phyloP scores from a whole-genome alignment of 2,888 invertebrate species.

The Julus scanicus region DNA sequence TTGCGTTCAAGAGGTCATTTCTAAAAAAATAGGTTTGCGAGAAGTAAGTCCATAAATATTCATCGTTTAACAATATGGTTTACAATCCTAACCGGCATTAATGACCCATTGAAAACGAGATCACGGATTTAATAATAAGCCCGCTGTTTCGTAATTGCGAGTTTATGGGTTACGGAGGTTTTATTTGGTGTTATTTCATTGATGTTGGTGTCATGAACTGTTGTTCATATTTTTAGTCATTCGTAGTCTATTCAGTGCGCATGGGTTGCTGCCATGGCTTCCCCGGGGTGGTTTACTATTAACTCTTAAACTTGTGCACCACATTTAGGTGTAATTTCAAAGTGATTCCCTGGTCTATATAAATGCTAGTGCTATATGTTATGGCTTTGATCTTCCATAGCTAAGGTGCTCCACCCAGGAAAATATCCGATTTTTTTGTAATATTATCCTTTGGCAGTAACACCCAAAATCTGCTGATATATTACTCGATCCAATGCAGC shows the following conservation, averaged over 20 bases:
- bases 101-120: constrained; percentile 29
- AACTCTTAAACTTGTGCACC: constrained; percentile 28
- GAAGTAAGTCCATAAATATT: not conserved
- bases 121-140: constrained; percentile 25
- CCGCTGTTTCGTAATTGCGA: constrained; percentile 4
- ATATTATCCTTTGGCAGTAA: not conserved
- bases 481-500: no score
- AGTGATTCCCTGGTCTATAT: not conserved
- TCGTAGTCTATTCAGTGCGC: not conserved
- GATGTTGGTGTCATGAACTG: constrained; percentile 28
- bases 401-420: not conserved
- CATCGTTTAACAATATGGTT: not conserved
- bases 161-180: constrained; percentile 30
- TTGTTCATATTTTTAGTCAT: constrained; percentile 4
- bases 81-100: constrained; percentile 8
- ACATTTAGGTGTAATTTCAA: constrained; percentile 35
- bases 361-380: not conserved
- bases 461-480: constrained; percentile 9
- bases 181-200: not conserved
- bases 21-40: not conserved
- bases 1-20: not conserved
- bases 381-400: constrained; percentile 30
- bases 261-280: not conserved
- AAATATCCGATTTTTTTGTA: constrained; percentile 19
- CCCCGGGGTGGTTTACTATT: constrained; percentile 38